Percentiles rank a stretch among this genome's conserved stretches.
phyloP scores from a whole-genome alignment of 2,797 vertebrate species.

The Pteropus rufus region DNA sequence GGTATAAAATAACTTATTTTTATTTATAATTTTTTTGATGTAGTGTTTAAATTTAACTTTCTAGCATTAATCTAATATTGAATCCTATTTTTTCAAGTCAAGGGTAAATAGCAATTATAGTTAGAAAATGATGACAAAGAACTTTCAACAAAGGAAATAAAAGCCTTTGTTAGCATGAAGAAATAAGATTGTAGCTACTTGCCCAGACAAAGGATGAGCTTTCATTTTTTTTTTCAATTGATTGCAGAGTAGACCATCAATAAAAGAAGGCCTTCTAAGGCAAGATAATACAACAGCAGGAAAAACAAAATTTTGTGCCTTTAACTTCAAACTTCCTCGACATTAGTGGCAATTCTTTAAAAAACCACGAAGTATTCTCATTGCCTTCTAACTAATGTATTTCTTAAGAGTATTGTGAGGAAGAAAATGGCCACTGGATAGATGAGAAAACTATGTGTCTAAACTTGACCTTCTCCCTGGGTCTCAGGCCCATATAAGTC shows the following conservation, averaged over 20 bases:
- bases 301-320: conserved; percentile 39
- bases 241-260: not conserved
- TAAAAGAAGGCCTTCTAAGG: conserved; percentile 6
- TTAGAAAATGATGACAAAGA: conserved; percentile 41
- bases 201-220: not conserved
- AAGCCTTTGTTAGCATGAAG: conserved; percentile 14
- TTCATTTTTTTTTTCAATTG: conserved; percentile 37
- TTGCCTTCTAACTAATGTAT: not conserved
- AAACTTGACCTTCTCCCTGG: not conserved
- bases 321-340: not conserved
- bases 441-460: not conserved
- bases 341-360: not conserved
- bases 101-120: conserved; percentile 7
- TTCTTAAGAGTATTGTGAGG: not conserved
- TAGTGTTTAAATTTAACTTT: conserved; percentile 34
- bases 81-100: conserved; percentile 34
- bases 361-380: not conserved
- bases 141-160: conserved; percentile 11
- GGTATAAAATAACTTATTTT: not conserved
- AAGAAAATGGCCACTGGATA: not conserved
- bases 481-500: not conserved
- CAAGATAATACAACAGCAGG: not conserved
- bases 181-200: conserved; percentile 20
- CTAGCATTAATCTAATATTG: not conserved
- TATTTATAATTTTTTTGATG: not conserved